Percentiles rank a stretch among this genome's conserved stretches.
These are phyloP conservation scores for Pseudomyrmex flavicornis DNA, from an alignment of 1,140 invertebrate species.

Conservation along the genomic window DNA sequence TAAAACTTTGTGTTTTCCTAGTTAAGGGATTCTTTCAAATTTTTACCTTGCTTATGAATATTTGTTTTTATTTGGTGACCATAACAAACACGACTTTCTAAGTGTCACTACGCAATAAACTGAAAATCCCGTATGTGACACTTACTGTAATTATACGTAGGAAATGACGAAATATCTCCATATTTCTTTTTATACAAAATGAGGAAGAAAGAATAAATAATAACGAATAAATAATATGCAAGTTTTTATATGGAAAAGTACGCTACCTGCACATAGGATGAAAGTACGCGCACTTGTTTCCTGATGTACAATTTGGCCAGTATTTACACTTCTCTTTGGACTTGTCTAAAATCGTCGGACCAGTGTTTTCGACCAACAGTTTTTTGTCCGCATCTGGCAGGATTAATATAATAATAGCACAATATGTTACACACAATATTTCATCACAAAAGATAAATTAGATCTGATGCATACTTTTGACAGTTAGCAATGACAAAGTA, in stretches of 20 bases:
- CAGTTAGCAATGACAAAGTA: conserved; percentile 11
- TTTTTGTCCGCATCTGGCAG: conserved; percentile 71
- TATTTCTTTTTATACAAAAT: too few species aligned
- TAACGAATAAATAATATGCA: too few species aligned
- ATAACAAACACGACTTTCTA: too few species aligned
- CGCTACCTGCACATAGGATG: conserved; percentile 83
- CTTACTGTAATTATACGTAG: too few species aligned
- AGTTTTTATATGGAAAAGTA: neutral
- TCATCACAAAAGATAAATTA: neutral
- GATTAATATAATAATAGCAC: neutral
- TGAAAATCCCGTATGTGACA: too few species aligned
- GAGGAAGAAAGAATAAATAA: too few species aligned
- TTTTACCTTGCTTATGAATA: too few species aligned
- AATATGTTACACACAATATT: neutral
- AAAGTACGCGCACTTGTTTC: conserved; percentile 81
- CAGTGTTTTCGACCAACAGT: conserved; percentile 64
- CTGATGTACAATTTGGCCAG: conserved; percentile 83
- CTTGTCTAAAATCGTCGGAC: conserved; percentile 75
- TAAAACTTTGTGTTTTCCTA: too few species aligned
- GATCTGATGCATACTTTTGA: conserved; percentile 58
- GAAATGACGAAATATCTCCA: too few species aligned
- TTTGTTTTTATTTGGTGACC: too few species aligned
- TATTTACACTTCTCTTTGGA: conserved; percentile 83
- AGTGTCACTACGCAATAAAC: too few species aligned
- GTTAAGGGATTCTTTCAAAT: too few species aligned